Evolutionary conservation across 2,113 vertebrate genomes (phyloP).

Genomic region (Hippolais icterina): DNA sequence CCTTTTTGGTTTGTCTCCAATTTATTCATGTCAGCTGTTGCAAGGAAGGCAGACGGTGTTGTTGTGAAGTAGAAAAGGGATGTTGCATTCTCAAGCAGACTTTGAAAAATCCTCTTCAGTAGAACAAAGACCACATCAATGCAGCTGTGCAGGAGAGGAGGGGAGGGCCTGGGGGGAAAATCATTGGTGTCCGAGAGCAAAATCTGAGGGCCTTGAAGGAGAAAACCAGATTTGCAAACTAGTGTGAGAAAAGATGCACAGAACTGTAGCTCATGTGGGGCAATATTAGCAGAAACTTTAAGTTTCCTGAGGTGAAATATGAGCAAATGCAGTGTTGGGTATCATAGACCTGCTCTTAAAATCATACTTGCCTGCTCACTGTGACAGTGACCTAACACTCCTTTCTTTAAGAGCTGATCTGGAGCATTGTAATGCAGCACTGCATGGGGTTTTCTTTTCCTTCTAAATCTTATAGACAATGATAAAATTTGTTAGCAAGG

Average conservation of each 20-base stretch:
- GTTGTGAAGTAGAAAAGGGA: not conserved
- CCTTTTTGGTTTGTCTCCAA: not conserved
- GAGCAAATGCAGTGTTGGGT: not conserved
- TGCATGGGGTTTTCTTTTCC: not conserved
- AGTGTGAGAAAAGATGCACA: not conserved
- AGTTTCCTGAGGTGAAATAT: not conserved
- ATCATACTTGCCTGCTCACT: not conserved
- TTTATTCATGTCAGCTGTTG: not conserved
- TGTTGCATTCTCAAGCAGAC: not conserved
- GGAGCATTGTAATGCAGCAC: not conserved
- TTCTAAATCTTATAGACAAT: not conserved
- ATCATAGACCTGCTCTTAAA: not conserved
- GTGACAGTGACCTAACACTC: not conserved
- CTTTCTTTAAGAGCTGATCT: not conserved
- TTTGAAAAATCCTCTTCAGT: not conserved
- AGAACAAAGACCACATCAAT: not conserved
- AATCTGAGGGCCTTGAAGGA: not conserved
- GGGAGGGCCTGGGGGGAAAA: not conserved
- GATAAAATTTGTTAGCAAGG: not conserved
- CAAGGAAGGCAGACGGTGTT: not conserved
- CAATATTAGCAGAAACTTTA: not conserved
- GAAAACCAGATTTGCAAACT: not conserved
- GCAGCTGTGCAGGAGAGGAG: not conserved
- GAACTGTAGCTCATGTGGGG: not conserved
- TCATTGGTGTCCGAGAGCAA: not conserved